phyloP scores from a whole-genome alignment of 37 sponge, comb jelly and placozoan genomes.

The Bolinopsis microptera region DNA sequence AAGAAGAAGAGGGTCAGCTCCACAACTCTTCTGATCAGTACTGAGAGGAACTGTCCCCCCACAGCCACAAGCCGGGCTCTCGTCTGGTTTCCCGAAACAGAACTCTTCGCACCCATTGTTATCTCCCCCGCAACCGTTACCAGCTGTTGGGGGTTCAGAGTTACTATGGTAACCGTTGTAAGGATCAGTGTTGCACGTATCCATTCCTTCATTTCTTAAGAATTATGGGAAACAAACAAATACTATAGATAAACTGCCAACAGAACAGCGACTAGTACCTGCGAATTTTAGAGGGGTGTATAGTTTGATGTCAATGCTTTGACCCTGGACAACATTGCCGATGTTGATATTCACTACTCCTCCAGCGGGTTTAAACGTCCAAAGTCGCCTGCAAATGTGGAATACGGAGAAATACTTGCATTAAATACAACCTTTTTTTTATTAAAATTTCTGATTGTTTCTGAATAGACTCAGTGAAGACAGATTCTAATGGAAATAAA shows the following conservation, averaged over 20 bases:
- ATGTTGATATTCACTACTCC: not conserved
- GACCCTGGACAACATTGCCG: not conserved
- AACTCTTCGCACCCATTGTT: constrained; percentile 49
- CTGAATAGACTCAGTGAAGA: not conserved
- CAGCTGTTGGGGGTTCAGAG: too few relatives aligned
- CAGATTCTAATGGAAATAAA: too few relatives aligned
- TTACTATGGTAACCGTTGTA: too few relatives aligned
- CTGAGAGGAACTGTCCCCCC: not conserved
- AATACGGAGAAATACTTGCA: not conserved
- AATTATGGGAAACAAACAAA: too few relatives aligned
- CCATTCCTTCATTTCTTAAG: too few relatives aligned
- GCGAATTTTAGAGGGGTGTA: not conserved
- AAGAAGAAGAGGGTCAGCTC: constrained; percentile 41
- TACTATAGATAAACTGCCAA: too few relatives aligned
- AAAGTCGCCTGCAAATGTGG: not conserved
- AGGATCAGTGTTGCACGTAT: too few relatives aligned
- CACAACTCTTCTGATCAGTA: not conserved
- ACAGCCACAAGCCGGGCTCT: not conserved
- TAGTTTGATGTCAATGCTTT: not conserved
- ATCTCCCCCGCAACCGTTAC: not conserved
- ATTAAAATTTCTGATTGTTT: not conserved
- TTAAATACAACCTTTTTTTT: not conserved
- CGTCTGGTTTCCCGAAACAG: constrained; percentile 9
- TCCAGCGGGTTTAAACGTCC: not conserved
- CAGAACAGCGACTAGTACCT: too few relatives aligned